phyloP scores from a whole-genome alignment of 2,888 invertebrate genomes.

The Hyalella azteca region DNA sequence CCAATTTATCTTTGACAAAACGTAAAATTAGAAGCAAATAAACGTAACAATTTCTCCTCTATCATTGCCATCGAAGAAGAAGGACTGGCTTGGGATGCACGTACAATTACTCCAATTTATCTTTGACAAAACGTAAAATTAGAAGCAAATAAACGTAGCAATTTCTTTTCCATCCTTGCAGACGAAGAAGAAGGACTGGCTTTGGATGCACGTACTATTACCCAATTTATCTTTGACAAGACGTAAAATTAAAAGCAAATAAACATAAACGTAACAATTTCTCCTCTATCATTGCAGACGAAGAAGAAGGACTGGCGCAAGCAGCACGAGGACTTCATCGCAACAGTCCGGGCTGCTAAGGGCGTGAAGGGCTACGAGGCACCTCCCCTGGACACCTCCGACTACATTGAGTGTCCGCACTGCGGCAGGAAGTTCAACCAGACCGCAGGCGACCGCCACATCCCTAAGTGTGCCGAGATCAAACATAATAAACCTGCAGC shows the following conservation, averaged over 20 bases:
- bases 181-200: too few relatives aligned
- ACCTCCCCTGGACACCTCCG: constrained; percentile 85
- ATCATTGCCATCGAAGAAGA: too few relatives aligned
- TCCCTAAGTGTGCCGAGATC: constrained; percentile 87
- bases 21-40: too few relatives aligned
- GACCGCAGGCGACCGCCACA: constrained; percentile 82
- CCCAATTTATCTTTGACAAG: too few relatives aligned
- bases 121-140: too few relatives aligned
- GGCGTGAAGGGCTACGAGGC: constrained; percentile 65
- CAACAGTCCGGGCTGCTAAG: constrained; percentile 88
- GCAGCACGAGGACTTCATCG: constrained; percentile 93
- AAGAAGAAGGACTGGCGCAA: constrained; percentile 79
- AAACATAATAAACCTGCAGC: constrained; percentile 73
- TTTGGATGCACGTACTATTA: too few relatives aligned
- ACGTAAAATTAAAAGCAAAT: too few relatives aligned
- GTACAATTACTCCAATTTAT: too few relatives aligned
- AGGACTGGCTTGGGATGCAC: too few relatives aligned
- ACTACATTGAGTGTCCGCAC: constrained; percentile 89
- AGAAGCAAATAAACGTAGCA: too few relatives aligned
- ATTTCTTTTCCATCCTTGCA: too few relatives aligned
- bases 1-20: too few relatives aligned
- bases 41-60: not conserved
- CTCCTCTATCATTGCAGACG: not conserved
- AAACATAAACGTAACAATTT: not conserved
- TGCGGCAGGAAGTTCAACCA: constrained; percentile 81